Evolutionary conservation across 2,888 invertebrate species (phyloP), one percentile per base, ranked within the genome.

Genomic region (Ommatoiulus sabulosus): DNA sequence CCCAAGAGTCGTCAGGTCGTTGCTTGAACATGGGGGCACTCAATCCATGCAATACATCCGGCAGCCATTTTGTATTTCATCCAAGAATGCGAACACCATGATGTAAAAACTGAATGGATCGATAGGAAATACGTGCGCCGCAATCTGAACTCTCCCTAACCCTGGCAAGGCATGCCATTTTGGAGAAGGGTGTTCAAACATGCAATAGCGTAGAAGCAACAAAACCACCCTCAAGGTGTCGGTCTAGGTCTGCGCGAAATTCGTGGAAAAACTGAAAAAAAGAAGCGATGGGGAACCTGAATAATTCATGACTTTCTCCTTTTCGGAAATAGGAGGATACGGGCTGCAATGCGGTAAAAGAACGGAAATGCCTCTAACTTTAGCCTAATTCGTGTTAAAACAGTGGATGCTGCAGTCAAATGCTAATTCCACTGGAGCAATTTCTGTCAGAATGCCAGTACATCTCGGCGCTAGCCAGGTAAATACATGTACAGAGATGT

Each of bases 261-360:
- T 80, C 35, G 80, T 12, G 80, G 80, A 80, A 80, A 80, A 35
- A 12, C 80, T 80, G 35, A 35, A 63, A 63, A 63, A 15, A 57
- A 17, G 20, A 10, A 72, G 72, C 24, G 24, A 24, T n/a, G n/a
- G 80, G 5, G 12, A 35, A 80, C 10, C 35, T 80, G 80, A 80
- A 80, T 35, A 80, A 35, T 80, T 72, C 72, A 72, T n/a, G 20
- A 24, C 24, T 7, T 72, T 72, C 72, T 72, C 10, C 72, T 24
- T 72, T 63, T 63, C n/a, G 15, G 6, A 63, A n/a, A 63, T n/a
- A 6, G 63, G 63, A 63, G 72, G 72, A 10, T 24, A 35, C 10
- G 80, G 35, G 80, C 35, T 80, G 80, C 35, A 80, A 80, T 80
- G 80, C 80, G 80, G 24, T 35, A 80, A 80, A 80, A 80, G 12